Evolutionary conservation across 2,797 vertebrate species (phyloP), one percentile per base, ranked within the genome.

Genomic region (Lutjanus campechanus): DNA sequence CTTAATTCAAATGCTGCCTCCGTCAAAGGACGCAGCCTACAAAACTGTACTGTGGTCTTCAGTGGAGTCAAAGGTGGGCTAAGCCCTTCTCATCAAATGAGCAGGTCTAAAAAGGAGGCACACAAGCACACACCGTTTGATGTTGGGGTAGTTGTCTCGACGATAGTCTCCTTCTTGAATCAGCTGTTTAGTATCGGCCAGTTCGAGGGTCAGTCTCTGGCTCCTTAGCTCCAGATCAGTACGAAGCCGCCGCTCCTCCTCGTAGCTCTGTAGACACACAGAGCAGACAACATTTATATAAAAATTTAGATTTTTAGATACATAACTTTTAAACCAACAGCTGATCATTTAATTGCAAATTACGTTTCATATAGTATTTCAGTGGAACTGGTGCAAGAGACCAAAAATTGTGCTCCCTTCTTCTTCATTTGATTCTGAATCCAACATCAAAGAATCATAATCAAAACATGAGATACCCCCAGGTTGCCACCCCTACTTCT

Each of bases 151-250:
- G 93, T 99, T 98, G 19, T 97, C 96, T 22, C 96, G 91, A 29
- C 96, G 97, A 90, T 96, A 99, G 91, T 99, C 97, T 36, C 97
- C 98, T 80, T 95, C 97, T 55, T 97, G 97, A 88, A 99, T 97
- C 83, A 96, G 96, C 88, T 97, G 97, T 83, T 97, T 99, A 68
- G 97, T 98, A 85, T 99, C 97, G 19, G 97, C 96, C 88, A 99
- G 93, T 79, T 99, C 97, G 64, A 99, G 93, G 5, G 96, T 95
- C 79, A 99, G 91, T 79, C 96, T 96, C 60, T 99, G 98, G 91
- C 96, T 97, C 88, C 97, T 95, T 63, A 97, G 81, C 85, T 99
- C 97, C 71, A 98, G 89, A 59, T 99, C 97, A 0, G 96, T 96
- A 7, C 96, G 96, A 43, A 92, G 92, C 85, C 93, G 96, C 63